phyloP scores from a whole-genome alignment of 2,888 invertebrate genomes.

The Lycophotia porphyrea region DNA sequence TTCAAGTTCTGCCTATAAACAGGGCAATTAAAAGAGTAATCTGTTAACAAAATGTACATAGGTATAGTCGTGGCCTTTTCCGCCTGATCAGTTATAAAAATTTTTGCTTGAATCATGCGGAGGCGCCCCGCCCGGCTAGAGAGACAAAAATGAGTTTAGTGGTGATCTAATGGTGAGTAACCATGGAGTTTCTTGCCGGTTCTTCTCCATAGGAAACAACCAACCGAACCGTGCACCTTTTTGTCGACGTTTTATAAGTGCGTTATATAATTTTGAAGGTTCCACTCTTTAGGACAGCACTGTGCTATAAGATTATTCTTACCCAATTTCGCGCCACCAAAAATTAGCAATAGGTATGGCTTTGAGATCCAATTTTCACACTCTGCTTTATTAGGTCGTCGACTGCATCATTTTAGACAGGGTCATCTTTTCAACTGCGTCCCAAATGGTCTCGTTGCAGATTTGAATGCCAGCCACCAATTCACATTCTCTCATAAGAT shows the following conservation, averaged over 20 bases:
- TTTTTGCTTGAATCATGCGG: too few species aligned
- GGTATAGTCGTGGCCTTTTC: too few species aligned
- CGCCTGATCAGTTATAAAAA: too few species aligned
- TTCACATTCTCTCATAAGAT: conserved; percentile 4
- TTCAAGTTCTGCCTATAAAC: neutral
- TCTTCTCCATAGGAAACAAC: too few species aligned
- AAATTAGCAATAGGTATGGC: neutral
- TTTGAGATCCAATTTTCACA: conserved; percentile 10
- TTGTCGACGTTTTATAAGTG: too few species aligned
- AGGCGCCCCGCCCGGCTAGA: too few species aligned
- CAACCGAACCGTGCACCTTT: too few species aligned
- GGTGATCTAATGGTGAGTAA: too few species aligned
- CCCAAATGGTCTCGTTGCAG: conserved; percentile 23
- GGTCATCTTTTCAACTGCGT: neutral
- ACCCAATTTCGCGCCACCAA: neutral
- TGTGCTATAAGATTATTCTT: neutral
- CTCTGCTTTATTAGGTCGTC: conserved; percentile 14
- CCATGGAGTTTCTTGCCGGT: too few species aligned
- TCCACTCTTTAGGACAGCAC: neutral
- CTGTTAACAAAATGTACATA: neutral
- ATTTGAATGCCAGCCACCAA: neutral
- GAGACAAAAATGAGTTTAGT: too few species aligned
- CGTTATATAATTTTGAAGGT: too few species aligned
- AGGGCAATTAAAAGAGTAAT: neutral
- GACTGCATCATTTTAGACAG: conserved; percentile 15